These are phyloP conservation scores for Heteropelma amictum DNA, from an alignment of 2,888 invertebrate genomes.

Conservation along the genomic window DNA sequence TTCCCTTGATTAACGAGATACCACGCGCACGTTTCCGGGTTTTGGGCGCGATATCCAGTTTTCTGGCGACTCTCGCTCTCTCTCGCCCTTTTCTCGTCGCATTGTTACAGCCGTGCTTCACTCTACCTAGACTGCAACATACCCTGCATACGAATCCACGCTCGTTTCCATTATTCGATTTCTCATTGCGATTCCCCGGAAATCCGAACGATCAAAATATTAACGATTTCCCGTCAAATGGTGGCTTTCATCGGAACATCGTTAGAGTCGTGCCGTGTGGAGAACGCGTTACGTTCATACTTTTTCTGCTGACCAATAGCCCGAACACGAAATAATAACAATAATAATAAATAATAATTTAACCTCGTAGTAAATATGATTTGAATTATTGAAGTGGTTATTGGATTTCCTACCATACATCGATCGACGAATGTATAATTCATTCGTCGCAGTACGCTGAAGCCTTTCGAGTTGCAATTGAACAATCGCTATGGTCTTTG, in stretches of 20 bases:
- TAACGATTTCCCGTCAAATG: constrained; percentile 11
- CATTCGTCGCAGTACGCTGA: not conserved
- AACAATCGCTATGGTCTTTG: not conserved
- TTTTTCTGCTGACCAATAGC: not conserved
- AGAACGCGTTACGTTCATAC: not conserved
- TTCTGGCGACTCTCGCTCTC: constrained; percentile 11
- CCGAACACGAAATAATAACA: no score
- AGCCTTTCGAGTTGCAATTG: not conserved
- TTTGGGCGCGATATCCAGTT: constrained; percentile 33
- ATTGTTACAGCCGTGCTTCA: constrained; percentile 74
- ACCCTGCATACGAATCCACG: not conserved
- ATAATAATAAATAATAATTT: no score
- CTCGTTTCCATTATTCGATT: constrained; percentile 31
- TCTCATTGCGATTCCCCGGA: not conserved
- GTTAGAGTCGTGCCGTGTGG: not conserved
- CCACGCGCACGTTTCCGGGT: constrained; percentile 11
- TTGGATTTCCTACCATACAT: no score
- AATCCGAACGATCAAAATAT: constrained; percentile 12
- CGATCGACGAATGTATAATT: no score
- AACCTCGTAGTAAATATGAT: no score
- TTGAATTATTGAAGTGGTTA: no score
- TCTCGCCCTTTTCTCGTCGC: constrained; percentile 45
- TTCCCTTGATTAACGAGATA: constrained; percentile 75
- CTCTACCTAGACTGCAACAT: constrained; percentile 71
- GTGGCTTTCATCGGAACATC: not conserved